phyloP scores from a whole-genome alignment of 2,797 vertebrate species.

The Siniperca undulata region DNA sequence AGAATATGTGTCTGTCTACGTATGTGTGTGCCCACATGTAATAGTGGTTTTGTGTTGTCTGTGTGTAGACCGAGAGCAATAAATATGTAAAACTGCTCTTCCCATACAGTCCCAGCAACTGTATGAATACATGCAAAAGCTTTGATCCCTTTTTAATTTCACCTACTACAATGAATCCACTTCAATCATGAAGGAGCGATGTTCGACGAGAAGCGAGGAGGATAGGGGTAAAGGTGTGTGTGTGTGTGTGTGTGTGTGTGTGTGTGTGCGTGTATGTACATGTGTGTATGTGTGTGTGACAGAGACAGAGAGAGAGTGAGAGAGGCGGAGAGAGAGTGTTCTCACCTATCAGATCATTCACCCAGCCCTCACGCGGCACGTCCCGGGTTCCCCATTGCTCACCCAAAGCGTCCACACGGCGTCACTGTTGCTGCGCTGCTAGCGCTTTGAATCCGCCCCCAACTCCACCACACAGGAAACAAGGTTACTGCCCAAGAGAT shows the following conservation, averaged over 20 bases:
- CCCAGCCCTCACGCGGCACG: conserved; percentile 76
- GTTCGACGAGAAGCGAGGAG: conserved; percentile 24
- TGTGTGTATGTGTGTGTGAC: conserved; percentile 28
- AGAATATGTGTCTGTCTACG: neutral
- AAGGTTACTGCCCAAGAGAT: conserved; percentile 90
- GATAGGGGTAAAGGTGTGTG: conserved; percentile 13
- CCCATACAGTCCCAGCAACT: neutral
- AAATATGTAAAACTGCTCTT: conserved; percentile 4
- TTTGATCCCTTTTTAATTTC: conserved; percentile 50
- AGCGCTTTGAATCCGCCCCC: conserved; percentile 80
- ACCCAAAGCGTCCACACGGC: conserved; percentile 82
- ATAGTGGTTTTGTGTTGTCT: neutral
- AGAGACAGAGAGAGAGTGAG: conserved; percentile 12
- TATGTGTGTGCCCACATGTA: neutral
- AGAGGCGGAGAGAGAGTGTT: conserved; percentile 68
- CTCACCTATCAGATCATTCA: conserved; percentile 85
- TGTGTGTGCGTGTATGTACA: conserved; percentile 8
- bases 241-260: conserved; percentile 9
- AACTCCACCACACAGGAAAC: conserved; percentile 89
- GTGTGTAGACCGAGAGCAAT: neutral
- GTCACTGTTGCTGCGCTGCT: conserved; percentile 80
- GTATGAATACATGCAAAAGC: conserved; percentile 36
- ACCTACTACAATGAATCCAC: conserved; percentile 42
- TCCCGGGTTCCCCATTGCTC: conserved; percentile 79
- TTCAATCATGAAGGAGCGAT: conserved; percentile 42